Base-by-base conservation (phyloP, 2,888 invertebrate species). In the Sialis fuliginosa region DNA sequence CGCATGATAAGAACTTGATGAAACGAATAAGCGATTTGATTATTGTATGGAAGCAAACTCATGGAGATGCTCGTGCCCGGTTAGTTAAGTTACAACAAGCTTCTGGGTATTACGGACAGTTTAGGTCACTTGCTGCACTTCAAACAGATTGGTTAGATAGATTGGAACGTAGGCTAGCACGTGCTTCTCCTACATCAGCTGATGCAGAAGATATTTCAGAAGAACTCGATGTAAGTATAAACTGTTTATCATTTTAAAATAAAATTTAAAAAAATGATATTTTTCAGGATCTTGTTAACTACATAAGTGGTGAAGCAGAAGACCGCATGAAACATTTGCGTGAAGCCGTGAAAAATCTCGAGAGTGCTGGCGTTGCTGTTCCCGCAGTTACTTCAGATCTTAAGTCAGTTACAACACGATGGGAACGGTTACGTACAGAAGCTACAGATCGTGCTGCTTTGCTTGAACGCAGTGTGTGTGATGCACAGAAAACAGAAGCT, bases 201-300 rank as follows among this genome's bases (percentile, higher is more conserved):
- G 93, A 93, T 68, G 89, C 91, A 2, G 92, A 93, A 68, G 91
- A 92, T 67, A 81, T 90, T 53, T 85, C 88, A 34, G 91, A 90
- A 61, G 85, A 89, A 60, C 73, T 92, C 39, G 89, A 89, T 65
- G 86, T 86, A 62, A 71, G 75, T 70, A 41, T 37, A 37, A 4
- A 35, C 35, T 35, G 8, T 35, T 35, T 8, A 35, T 9, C n/a
- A n/a, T 35, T 6, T 33, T 33, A 40, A 47, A 48, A 42, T 7
- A 9, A 12, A 31, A 22, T 13, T 6, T 46, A 40, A 6, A 37
- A 7, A 37, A 31, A 22, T 46, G 12, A 39, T 47, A 46, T 46
- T 40, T 54, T 57, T 9, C 55, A 89, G 88, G 87, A 88, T 62
- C 66, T 90, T 55, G 90, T 90, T 65, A 83, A 81, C 62, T 83